A percentile compares a stretch with the other conserved stretches of the same genome.
These are phyloP conservation scores for Brachycybe producta DNA, from an alignment of 2,888 invertebrate species.

Conservation along the genomic window DNA sequence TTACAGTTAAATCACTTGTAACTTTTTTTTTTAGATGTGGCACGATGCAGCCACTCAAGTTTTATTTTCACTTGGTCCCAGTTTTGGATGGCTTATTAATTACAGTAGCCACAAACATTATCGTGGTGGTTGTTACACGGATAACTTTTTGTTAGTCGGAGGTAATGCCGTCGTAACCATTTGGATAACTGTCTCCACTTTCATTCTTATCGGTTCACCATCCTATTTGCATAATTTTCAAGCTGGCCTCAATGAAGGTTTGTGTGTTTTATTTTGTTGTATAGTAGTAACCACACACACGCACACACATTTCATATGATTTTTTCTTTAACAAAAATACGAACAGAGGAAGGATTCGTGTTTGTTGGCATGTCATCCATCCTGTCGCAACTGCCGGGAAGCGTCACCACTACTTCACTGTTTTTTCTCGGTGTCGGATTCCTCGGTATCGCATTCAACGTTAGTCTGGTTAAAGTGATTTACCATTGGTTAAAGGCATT, in stretches of 20 bases:
- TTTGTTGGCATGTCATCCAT: neutral
- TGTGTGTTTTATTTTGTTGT: no score
- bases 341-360: neutral
- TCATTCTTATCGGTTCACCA: neutral
- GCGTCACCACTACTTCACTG: neutral
- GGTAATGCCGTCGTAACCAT: neutral
- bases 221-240: neutral
- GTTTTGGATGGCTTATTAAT: neutral
- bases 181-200: neutral
- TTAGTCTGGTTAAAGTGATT: neutral
- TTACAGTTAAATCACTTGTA: no score
- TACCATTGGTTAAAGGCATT: neutral
- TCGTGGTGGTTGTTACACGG: neutral
- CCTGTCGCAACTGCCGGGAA: neutral
- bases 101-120: neutral
- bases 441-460: neutral
- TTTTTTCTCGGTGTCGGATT: neutral
- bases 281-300: no score
- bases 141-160: neutral
- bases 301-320: neutral
- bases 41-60: neutral
- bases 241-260: no score
- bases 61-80: neutral
- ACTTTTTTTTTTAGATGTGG: neutral
- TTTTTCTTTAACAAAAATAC: neutral